A percentile compares a stretch with the other conserved stretches of the same genome.
phyloP scores from a whole-genome alignment of 2,113 vertebrate species.

The Macroglossus sobrinus region DNA sequence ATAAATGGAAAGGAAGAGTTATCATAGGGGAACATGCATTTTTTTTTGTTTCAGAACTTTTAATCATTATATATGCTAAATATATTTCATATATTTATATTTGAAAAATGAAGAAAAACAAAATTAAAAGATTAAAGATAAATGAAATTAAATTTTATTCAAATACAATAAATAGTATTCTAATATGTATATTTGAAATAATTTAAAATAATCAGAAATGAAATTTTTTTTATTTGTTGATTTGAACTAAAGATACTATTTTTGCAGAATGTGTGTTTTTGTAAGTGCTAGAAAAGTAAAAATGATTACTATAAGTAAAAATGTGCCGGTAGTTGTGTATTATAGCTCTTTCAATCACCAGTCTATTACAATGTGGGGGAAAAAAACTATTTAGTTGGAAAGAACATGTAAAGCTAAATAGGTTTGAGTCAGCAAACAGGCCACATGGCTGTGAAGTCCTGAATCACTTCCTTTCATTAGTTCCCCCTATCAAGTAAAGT shows the following conservation, averaged over 20 bases:
- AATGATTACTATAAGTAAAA: neutral
- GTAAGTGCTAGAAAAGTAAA: neutral
- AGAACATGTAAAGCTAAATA: conserved; percentile 21
- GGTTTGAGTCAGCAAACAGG: conserved; percentile 57
- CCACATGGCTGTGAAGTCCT: neutral
- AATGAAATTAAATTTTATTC: neutral
- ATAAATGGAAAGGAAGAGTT: neutral
- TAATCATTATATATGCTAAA: neutral
- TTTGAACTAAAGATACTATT: neutral
- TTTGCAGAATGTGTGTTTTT: neutral
- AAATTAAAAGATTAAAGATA: neutral
- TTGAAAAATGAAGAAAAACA: neutral
- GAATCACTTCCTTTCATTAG: conserved; percentile 60
- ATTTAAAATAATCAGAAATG: neutral
- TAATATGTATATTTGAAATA: neutral
- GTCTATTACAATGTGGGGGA: neutral
- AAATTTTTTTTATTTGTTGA: neutral
- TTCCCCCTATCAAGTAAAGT: conserved; percentile 51
- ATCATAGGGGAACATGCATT: neutral
- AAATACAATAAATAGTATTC: neutral
- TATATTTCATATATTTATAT: neutral
- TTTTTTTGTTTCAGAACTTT: neutral
- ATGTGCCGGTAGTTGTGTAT: neutral
- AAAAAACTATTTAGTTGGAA: neutral
- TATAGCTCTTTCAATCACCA: neutral